Evolutionary conservation across 2,113 vertebrate species (phyloP).

Genomic region (Muntiacus muntjak): DNA sequence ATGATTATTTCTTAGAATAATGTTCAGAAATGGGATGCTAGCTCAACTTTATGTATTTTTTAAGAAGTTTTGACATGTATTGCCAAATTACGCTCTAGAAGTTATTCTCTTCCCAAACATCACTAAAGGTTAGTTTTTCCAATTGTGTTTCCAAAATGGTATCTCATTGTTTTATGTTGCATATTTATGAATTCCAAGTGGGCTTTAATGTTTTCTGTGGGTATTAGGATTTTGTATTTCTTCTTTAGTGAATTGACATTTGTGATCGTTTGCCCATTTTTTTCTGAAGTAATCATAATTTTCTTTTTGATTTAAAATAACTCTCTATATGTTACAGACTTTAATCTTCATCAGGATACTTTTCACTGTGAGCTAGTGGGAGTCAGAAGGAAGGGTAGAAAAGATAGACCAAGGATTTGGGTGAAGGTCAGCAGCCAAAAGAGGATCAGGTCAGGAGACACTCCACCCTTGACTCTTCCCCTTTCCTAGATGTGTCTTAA

Average conservation of each 20-base stretch:
- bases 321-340: background rate
- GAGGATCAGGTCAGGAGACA: background rate
- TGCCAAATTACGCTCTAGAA: background rate
- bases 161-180: background rate
- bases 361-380: background rate
- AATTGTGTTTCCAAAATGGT: background rate
- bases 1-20: background rate
- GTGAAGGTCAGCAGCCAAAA: background rate
- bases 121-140: background rate
- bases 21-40: background rate
- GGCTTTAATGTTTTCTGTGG: background rate
- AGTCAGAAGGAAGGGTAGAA: background rate
- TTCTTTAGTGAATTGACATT: background rate
- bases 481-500: background rate
- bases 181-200: background rate
- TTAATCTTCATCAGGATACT: background rate
- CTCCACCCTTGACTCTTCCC: too few relatives aligned
- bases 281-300: background rate
- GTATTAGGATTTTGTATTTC: background rate
- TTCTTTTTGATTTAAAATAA: constrained; percentile 18
- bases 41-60: background rate
- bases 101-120: background rate
- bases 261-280: background rate
- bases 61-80: background rate
- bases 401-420: background rate